Percentiles rank a stretch among this genome's conserved stretches.
phyloP scores from a whole-genome alignment of 2,888 invertebrate genomes.

The Rhogogaster chlorosoma region DNA sequence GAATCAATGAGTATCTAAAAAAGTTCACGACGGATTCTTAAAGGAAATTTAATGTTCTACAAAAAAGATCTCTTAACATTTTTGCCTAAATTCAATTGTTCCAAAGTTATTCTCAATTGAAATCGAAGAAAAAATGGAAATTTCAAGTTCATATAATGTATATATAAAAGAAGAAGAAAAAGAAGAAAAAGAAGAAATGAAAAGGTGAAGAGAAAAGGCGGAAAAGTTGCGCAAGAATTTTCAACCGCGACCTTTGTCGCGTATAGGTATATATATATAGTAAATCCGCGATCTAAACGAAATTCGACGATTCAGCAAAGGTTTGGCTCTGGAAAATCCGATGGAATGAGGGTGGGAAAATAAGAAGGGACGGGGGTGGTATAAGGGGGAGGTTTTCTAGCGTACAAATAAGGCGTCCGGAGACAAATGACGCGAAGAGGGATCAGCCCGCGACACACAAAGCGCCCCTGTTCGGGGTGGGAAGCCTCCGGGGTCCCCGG shows the following conservation, averaged over 20 bases:
- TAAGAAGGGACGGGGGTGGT: not conserved
- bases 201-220: too few relatives aligned
- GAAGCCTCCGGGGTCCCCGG: conserved; percentile 51
- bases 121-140: too few relatives aligned
- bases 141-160: too few relatives aligned
- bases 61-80: too few relatives aligned
- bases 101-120: too few relatives aligned
- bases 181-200: not conserved
- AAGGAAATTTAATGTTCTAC: too few relatives aligned
- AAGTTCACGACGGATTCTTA: too few relatives aligned
- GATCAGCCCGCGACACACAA: conserved; percentile 70
- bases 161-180: not conserved
- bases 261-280: too few relatives aligned
- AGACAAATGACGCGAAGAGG: conserved; percentile 74
- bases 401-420: conserved; percentile 73
- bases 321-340: conserved; percentile 32
- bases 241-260: not conserved
- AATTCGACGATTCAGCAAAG: conserved; percentile 44
- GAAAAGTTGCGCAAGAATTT: not conserved
- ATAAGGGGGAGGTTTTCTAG: conserved; percentile 46
- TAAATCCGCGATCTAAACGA: conserved; percentile 37
- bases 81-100: too few relatives aligned
- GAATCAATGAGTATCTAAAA: too few relatives aligned
- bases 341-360: conserved; percentile 38
- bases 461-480: conserved; percentile 64